A percentile compares a stretch with the other conserved stretches of the same genome.
phyloP scores from a whole-genome alignment of 2,797 vertebrate species.

The Girardinus metallicus region DNA sequence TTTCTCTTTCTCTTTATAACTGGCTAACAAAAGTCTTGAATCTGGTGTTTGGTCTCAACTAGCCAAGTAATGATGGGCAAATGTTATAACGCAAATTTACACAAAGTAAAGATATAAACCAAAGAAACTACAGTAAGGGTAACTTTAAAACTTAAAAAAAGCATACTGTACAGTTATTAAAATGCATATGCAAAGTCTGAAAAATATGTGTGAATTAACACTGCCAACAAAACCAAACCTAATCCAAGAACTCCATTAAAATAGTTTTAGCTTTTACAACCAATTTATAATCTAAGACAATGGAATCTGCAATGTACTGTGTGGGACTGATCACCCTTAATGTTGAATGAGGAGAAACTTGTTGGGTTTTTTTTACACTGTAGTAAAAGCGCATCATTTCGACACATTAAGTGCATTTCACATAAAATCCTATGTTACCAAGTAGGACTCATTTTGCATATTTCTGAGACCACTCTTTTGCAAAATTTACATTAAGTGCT shows the following conservation, averaged over 20 bases:
- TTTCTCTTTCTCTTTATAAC: too few relatives aligned
- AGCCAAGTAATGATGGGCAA: not conserved
- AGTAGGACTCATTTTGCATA: slow-evolving; percentile 1
- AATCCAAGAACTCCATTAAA: not conserved
- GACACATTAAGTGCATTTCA: not conserved
- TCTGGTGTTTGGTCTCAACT: not conserved
- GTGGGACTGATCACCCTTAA: not conserved
- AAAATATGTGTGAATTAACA: not conserved
- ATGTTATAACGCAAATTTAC: not conserved
- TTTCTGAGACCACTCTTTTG: slow-evolving; percentile 12
- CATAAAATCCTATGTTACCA: not conserved
- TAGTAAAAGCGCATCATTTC: not conserved
- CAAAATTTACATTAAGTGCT: slow-evolving; percentile 8
- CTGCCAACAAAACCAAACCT: not conserved
- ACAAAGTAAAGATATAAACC: not conserved
- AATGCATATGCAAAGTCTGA: not conserved
- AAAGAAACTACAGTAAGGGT: not conserved
- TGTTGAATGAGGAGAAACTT: not conserved
- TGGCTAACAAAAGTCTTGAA: too few relatives aligned
- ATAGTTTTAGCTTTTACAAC: not conserved
- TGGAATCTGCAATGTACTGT: not conserved
- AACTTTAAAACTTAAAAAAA: not conserved
- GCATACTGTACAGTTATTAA: not conserved
- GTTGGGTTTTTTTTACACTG: not conserved
- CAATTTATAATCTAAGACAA: not conserved